phyloP scores from a whole-genome alignment of 2,113 vertebrate species.

The Pseudorhombus dupliciocellatus region DNA sequence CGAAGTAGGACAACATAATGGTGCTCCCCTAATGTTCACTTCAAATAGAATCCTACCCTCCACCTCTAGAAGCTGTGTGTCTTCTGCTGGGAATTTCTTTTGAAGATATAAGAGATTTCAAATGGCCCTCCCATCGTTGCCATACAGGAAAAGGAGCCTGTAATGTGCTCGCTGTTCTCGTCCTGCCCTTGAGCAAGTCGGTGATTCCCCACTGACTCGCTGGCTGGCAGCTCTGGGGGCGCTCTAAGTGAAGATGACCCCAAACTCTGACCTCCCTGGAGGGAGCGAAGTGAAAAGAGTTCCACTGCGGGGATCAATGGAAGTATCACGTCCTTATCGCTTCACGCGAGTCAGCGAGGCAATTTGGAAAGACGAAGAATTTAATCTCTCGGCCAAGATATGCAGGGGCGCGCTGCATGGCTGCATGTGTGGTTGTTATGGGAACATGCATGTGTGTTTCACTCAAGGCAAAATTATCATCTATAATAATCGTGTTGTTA shows the following conservation, averaged over 20 bases:
- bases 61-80: slow-evolving; percentile 14
- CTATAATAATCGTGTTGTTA: no score
- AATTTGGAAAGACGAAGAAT: slow-evolving; percentile 26
- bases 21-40: slow-evolving; percentile 32
- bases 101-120: slow-evolving; percentile 49
- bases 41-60: slow-evolving; percentile 38
- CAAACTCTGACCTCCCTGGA: slow-evolving; percentile 46
- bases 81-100: slow-evolving; percentile 35
- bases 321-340: slow-evolving; percentile 35
- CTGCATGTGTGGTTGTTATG: neutral
- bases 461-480: no score
- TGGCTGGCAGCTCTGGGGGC: slow-evolving; percentile 41
- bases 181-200: slow-evolving; percentile 67
- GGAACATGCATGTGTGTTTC: neutral
- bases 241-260: slow-evolving; percentile 62
- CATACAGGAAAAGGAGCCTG: slow-evolving; percentile 11
- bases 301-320: slow-evolving; percentile 59
- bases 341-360: slow-evolving; percentile 30
- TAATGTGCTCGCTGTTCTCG: slow-evolving; percentile 27
- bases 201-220: slow-evolving; percentile 49
- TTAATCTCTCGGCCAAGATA: slow-evolving; percentile 42
- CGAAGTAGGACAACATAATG: slow-evolving; percentile 45
- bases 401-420: neutral
- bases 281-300: slow-evolving; percentile 56
- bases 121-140: slow-evolving; percentile 14